Conservation (phyloP, 1,140 invertebrate genomes). For the Atta cephalotes region DNA sequence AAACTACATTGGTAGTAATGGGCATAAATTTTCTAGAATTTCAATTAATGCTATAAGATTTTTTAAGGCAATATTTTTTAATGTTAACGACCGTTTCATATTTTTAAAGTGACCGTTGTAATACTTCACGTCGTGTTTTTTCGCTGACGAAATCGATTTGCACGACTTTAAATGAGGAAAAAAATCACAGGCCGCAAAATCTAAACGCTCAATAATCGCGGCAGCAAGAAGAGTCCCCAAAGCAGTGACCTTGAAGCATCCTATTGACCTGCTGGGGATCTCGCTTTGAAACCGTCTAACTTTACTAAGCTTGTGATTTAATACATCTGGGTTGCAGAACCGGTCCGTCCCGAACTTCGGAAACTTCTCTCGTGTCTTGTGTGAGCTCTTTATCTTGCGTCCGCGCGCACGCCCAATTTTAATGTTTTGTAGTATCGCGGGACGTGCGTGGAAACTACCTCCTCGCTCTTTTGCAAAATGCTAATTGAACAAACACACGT, state of each 20-base stretch:
- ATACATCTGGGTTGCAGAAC: constrained; percentile 58
- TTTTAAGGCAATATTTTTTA: too few relatives aligned
- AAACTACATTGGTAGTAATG: too few relatives aligned
- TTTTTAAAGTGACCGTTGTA: neutral
- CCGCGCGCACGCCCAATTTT: constrained; percentile 46
- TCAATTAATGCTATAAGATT: too few relatives aligned
- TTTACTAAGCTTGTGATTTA: constrained; percentile 55
- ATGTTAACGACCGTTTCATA: neutral
- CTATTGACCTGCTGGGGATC: constrained; percentile 57
- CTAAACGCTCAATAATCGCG: constrained; percentile 13
- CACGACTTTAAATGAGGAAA: neutral
- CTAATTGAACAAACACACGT: constrained; percentile 55
- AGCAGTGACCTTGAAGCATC: constrained; percentile 47
- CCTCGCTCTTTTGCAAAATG: constrained; percentile 38
- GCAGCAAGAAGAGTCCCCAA: constrained; percentile 29
- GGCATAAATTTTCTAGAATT: too few relatives aligned
- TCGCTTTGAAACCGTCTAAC: constrained; percentile 56
- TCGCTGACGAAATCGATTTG: neutral
- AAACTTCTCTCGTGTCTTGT: constrained; percentile 23
- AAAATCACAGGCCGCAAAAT: constrained; percentile 7
- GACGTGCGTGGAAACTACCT: constrained; percentile 1
- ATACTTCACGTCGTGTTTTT: neutral
- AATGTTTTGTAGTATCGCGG: neutral
- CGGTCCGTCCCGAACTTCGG: constrained; percentile 41
- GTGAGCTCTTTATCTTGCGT: constrained; percentile 52